A percentile compares a stretch with the other conserved stretches of the same genome.
Evolutionary conservation across 2,113 vertebrate species (phyloP).

Genomic region (Clinocottus analis): DNA sequence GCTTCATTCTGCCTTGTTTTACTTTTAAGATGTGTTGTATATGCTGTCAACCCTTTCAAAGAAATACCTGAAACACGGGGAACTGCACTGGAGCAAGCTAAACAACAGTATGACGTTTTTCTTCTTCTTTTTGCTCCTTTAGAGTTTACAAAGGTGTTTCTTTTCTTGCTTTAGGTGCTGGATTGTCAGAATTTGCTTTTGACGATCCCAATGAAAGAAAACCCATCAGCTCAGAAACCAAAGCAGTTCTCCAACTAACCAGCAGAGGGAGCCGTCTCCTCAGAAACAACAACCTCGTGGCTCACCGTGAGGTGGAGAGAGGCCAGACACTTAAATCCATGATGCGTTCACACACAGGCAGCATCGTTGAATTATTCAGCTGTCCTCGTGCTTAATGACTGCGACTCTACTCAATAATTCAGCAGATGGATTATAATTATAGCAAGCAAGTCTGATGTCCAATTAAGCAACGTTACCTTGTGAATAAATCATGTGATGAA

Average conservation of each 20-base stretch:
- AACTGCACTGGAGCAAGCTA: neutral
- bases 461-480: conserved; percentile 40
- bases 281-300: neutral
- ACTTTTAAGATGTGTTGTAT: neutral
- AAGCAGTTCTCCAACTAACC: conserved; percentile 32
- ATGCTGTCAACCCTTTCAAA: neutral
- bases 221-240: neutral
- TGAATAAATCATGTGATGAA: conserved; percentile 58
- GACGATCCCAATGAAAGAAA: neutral
- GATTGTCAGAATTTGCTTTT: neutral
- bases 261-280: conserved; percentile 60
- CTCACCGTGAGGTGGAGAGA: neutral
- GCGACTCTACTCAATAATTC: conserved; percentile 59
- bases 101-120: neutral
- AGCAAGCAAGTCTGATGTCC: conserved; percentile 28
- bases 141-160: neutral
- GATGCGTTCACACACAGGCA: conserved; percentile 30
- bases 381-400: conserved; percentile 41
- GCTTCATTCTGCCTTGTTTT: neutral
- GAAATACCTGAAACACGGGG: neutral
- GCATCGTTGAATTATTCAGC: conserved; percentile 69
- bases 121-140: no score
- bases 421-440: conserved; percentile 43
- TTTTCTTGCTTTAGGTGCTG: neutral
- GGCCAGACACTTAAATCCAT: conserved; percentile 19